phyloP scores from a whole-genome alignment of 2,797 vertebrate genomes.

The Phylloscopus collybita region DNA sequence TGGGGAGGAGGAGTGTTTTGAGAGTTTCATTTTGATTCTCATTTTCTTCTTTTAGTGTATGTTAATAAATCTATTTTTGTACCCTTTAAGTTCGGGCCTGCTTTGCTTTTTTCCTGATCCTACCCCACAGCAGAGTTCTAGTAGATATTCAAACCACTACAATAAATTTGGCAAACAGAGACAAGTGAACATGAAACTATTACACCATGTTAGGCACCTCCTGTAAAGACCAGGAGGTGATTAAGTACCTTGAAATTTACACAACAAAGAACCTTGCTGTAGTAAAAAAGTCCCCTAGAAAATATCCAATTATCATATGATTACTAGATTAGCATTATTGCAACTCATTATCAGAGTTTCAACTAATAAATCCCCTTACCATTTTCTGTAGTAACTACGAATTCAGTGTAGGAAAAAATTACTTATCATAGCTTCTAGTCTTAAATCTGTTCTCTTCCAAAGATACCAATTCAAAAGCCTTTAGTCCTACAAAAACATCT shows the following conservation, averaged over 20 bases:
- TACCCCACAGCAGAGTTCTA: too few species aligned
- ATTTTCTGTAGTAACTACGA: background rate
- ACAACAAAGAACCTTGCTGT: background rate
- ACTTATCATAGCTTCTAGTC: background rate
- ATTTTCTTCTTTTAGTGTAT: too few species aligned
- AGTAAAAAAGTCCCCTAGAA: background rate
- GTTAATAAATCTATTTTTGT: too few species aligned
- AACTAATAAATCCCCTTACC: background rate
- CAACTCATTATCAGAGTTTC: background rate
- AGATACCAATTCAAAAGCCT: background rate
- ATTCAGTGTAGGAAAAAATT: background rate
- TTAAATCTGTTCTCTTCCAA: background rate
- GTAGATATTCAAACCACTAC: too few species aligned
- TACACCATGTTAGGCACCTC: background rate
- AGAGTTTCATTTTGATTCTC: too few species aligned
- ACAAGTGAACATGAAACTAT: too few species aligned
- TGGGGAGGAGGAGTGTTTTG: too few species aligned
- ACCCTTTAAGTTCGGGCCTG: too few species aligned
- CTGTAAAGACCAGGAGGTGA: background rate
- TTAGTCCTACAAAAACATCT: background rate
- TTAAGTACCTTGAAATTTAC: background rate
- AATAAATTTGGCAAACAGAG: too few species aligned
- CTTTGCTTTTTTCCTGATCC: too few species aligned
- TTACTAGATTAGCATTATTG: background rate
- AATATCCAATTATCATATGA: background rate